These are phyloP conservation scores for Entosphenus tridentatus DNA, from an alignment of 2,113 vertebrate species.

Conservation along the genomic window DNA sequence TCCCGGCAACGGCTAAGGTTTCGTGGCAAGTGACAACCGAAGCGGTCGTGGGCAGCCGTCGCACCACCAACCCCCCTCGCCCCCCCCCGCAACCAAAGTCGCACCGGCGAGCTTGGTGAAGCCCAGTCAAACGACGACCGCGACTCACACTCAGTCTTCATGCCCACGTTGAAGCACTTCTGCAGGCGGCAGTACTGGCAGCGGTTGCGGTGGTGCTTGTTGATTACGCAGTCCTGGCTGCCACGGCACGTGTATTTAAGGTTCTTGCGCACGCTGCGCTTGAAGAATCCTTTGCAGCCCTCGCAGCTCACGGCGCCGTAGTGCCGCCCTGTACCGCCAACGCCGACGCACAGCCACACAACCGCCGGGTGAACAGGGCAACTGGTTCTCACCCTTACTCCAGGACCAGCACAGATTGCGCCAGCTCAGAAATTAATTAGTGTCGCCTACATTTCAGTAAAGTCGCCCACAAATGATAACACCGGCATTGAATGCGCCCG, in stretches of 20 bases:
- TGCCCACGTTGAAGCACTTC: constrained; percentile 95
- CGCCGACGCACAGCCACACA: too few species aligned
- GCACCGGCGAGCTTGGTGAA: background rate
- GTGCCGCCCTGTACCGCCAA: constrained; percentile 43
- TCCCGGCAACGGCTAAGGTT: too few species aligned
- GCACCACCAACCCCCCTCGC: too few species aligned
- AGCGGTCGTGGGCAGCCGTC: too few species aligned
- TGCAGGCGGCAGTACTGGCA: constrained; percentile 88
- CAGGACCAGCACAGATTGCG: too few species aligned
- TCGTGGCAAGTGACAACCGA: too few species aligned
- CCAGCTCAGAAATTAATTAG: too few species aligned
- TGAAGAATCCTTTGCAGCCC: constrained; percentile 97
- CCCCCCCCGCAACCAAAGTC: background rate
- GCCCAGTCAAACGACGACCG: background rate
- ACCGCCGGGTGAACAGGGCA: too few species aligned
- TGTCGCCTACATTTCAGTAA: too few species aligned
- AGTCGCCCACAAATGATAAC: too few species aligned
- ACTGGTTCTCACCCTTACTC: too few species aligned
- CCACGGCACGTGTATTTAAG: constrained; percentile 92
- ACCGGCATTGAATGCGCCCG: too few species aligned
- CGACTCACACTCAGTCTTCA: constrained; percentile 97
- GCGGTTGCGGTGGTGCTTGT: constrained; percentile 94
- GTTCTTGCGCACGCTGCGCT: constrained; percentile 85
- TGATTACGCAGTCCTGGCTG: constrained; percentile 89
- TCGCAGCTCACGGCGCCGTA: constrained; percentile 96